Conservation (phyloP, 2,797 vertebrate species). For the Spea hammondii region DNA sequence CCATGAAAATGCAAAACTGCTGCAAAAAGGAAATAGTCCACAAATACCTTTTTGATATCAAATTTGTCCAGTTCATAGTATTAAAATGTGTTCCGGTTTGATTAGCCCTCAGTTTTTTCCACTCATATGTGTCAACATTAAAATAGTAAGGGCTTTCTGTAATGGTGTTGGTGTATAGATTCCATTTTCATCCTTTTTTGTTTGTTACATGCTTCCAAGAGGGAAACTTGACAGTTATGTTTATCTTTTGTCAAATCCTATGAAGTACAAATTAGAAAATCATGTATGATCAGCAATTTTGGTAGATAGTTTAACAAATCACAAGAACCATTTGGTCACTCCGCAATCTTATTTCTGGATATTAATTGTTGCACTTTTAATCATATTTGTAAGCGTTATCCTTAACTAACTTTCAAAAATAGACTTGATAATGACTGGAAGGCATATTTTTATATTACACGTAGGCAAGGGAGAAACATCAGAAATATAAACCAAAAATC, state of each 20-base stretch:
- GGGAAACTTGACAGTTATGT: not conserved
- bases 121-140: not conserved
- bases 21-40: not conserved
- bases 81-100: slow-evolving; percentile 2
- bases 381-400: not conserved
- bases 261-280: not conserved
- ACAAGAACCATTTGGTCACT: not conserved
- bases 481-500: too few species aligned
- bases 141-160: not conserved
- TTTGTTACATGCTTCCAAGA: not conserved
- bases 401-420: not conserved
- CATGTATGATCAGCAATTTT: slow-evolving; percentile 1
- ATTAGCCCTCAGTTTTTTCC: slow-evolving; percentile 6
- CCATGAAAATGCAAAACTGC: not conserved
- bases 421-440: too few species aligned
- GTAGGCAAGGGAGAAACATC: too few species aligned
- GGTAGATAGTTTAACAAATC: not conserved
- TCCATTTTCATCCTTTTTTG: not conserved
- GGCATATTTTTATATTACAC: too few species aligned
- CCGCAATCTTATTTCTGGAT: not conserved
- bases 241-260: slow-evolving; percentile 7
- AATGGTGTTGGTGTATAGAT: not conserved
- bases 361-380: too few species aligned
- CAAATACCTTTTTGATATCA: slow-evolving; percentile 1
- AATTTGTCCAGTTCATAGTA: not conserved